Evolutionary conservation across 2,888 invertebrate genomes (phyloP).

Genomic region (Aporophyla nigra): DNA sequence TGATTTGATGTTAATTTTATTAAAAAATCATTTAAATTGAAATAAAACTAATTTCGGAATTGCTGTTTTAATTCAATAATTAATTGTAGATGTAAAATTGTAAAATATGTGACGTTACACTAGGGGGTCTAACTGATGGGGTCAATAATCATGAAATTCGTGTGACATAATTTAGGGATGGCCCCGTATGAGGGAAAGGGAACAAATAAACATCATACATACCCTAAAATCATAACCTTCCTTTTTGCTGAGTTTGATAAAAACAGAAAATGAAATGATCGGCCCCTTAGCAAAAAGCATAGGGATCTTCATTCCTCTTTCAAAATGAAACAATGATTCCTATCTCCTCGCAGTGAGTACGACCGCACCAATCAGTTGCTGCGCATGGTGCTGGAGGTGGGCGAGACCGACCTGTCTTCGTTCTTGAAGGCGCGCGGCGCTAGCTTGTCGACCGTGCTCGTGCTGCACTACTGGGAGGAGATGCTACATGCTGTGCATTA

Average conservation of each 20-base stretch:
- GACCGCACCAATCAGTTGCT: conserved; percentile 92
- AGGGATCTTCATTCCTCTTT: not conserved
- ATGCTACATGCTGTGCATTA: conserved; percentile 97
- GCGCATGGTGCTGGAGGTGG: conserved; percentile 97
- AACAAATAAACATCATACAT: too few species aligned
- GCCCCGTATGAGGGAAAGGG: too few species aligned
- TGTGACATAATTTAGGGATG: too few species aligned
- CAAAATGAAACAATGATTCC: not conserved
- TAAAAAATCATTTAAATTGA: too few species aligned
- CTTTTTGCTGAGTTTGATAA: not conserved
- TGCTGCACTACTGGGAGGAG: conserved; percentile 97
- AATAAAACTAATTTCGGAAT: too few species aligned
- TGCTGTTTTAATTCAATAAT: too few species aligned
- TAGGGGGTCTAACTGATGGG: too few species aligned
- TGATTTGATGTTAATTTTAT: too few species aligned
- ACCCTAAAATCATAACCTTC: too few species aligned
- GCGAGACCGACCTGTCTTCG: conserved; percentile 96
- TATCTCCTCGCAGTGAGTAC: conserved; percentile 92
- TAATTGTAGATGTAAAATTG: too few species aligned
- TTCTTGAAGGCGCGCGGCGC: conserved; percentile 92
- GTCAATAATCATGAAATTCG: too few species aligned
- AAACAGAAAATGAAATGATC: not conserved
- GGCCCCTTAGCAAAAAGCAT: not conserved
- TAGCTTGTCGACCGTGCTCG: conserved; percentile 93
- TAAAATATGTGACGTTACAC: too few species aligned